Conservation (phyloP, 2,113 vertebrate genomes). For the Corythoichthys haematopterus region DNA sequence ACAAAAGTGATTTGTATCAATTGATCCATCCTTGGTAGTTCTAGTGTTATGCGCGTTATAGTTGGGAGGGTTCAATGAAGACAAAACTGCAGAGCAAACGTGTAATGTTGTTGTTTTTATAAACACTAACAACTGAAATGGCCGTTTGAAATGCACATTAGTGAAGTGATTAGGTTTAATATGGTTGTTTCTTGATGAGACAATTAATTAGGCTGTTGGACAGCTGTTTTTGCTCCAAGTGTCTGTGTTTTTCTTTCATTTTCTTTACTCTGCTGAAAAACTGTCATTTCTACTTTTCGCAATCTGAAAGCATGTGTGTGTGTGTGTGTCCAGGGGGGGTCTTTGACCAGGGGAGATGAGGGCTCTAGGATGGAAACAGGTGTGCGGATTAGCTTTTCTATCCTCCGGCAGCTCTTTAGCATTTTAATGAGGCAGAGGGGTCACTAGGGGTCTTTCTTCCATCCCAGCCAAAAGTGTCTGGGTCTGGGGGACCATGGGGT, state of each 20-base stretch:
- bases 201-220: background rate
- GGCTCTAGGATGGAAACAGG: constrained; percentile 37
- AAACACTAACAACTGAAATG: background rate
- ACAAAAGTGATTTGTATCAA: too few species aligned
- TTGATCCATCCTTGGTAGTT: too few species aligned
- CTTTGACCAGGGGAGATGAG: constrained; percentile 42
- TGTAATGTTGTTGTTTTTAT: background rate
- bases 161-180: background rate
- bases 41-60: background rate
- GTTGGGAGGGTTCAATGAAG: background rate
- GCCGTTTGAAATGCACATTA: background rate
- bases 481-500: constrained; percentile 55
- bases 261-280: constrained; percentile 7
- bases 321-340: constrained; percentile 8
- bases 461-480: constrained; percentile 66
- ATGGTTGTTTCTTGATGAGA: background rate
- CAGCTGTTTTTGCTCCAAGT: background rate
- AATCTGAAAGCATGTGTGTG: constrained; percentile 4
- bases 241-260: background rate
- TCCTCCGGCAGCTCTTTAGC: constrained; percentile 60
- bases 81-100: background rate
- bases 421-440: constrained; percentile 69
- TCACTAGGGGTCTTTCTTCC: constrained; percentile 69
- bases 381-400: constrained; percentile 51
- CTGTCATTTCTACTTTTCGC: constrained; percentile 37